Conservation (phyloP, 1,140 invertebrate species). For the Halictus rubicundus region DNA sequence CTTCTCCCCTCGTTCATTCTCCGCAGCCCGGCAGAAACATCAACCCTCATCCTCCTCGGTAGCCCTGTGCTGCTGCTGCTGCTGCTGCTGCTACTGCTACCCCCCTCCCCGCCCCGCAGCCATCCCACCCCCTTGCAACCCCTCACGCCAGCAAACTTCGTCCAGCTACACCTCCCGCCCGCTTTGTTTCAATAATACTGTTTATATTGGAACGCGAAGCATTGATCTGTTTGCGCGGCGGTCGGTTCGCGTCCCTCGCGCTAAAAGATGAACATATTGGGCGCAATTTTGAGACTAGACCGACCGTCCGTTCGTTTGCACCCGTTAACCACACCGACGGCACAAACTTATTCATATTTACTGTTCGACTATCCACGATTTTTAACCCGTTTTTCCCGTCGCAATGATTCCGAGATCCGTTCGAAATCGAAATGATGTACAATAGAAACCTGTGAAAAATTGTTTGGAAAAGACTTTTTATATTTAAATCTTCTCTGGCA, state of each 20-base stretch:
- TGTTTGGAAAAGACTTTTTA: no score
- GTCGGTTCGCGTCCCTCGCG: conserved; percentile 55
- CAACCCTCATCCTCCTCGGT: conserved; percentile 65
- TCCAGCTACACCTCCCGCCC: conserved; percentile 72
- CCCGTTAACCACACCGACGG: background rate
- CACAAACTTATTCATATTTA: no score
- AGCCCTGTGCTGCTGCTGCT: conserved; percentile 60
- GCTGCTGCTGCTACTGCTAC: background rate
- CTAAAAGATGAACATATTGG: conserved; percentile 65
- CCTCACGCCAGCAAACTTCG: conserved; percentile 53
- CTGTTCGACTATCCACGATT: no score
- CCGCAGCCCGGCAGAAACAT: conserved; percentile 69
- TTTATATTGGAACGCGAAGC: conserved; percentile 81
- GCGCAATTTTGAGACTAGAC: conserved; percentile 20
- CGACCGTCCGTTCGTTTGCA: background rate
- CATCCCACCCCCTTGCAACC: background rate
- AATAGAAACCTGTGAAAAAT: no score
- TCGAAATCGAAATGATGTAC: no score
- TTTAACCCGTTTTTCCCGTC: no score
- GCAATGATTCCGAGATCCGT: no score
- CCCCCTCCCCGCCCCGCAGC: background rate
- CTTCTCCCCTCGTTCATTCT: conserved; percentile 68
- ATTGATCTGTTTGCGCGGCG: conserved; percentile 80
- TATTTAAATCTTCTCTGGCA: no score
- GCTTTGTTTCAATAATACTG: conserved; percentile 81